phyloP scores from a whole-genome alignment of 2,113 vertebrate species.

The Andinoacara biseriatus region DNA sequence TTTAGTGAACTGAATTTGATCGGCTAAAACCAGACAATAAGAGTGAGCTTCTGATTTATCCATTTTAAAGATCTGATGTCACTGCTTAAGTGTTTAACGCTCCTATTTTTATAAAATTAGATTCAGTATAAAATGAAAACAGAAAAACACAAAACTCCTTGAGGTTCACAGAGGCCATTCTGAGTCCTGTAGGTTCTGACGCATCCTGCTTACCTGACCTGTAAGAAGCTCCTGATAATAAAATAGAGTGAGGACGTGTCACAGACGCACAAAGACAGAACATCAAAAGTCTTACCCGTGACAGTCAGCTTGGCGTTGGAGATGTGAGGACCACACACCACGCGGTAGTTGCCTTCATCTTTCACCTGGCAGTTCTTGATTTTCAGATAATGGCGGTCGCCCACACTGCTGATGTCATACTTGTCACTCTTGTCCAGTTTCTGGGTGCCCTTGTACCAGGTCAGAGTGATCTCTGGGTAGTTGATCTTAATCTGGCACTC shows the following conservation, averaged over 20 bases:
- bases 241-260: background rate
- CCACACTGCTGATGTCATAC: slow-evolving; percentile 88
- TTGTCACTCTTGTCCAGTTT: slow-evolving; percentile 89
- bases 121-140: background rate
- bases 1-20: slow-evolving; percentile 92
- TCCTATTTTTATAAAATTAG: background rate
- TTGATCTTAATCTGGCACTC: slow-evolving; percentile 94
- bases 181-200: background rate
- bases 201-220: slow-evolving; percentile 4
- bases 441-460: slow-evolving; percentile 97
- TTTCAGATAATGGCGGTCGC: slow-evolving; percentile 86
- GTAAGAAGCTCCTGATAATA: background rate
- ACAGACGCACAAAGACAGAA: background rate
- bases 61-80: background rate
- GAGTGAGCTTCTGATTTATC: slow-evolving; percentile 20
- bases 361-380: slow-evolving; percentile 87
- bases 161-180: slow-evolving; percentile 62
- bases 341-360: slow-evolving; percentile 93
- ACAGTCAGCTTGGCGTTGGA: slow-evolving; percentile 92
- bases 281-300: slow-evolving; percentile 82
- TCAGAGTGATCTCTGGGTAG: slow-evolving; percentile 95
- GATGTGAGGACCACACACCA: slow-evolving; percentile 96
- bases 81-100: background rate
- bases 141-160: slow-evolving; percentile 12
- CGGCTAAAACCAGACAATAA: slow-evolving; percentile 79